Evolutionary conservation across 2,797 vertebrate species (phyloP).

Genomic region (Catostomus latipinnis): DNA sequence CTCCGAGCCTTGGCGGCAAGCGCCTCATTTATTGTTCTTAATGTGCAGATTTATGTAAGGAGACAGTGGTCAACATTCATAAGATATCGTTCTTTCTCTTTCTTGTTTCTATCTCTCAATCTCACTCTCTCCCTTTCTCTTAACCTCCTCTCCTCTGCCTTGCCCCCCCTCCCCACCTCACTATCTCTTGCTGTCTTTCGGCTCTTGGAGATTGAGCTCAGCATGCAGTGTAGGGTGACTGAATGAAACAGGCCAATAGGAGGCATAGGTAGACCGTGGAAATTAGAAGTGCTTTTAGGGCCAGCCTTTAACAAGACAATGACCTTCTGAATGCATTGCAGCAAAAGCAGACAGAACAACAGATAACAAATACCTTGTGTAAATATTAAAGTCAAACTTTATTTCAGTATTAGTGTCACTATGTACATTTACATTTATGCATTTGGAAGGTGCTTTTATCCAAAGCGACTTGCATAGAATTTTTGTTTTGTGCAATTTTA

Average conservation of each 20-base stretch:
- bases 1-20: conserved; percentile 70
- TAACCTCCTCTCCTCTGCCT: conserved; percentile 44
- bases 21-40: conserved; percentile 82
- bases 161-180: conserved; percentile 44
- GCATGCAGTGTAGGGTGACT: conserved; percentile 68
- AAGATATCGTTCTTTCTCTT: conserved; percentile 63
- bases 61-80: conserved; percentile 82
- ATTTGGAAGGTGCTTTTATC: not conserved
- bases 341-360: conserved; percentile 39
- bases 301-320: conserved; percentile 57
- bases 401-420: not conserved
- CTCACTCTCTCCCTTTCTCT: conserved; percentile 34
- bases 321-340: conserved; percentile 51
- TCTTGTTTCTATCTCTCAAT: not conserved
- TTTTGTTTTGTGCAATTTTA: too few species aligned
- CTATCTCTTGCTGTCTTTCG: conserved; percentile 50
- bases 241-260: conserved; percentile 83
- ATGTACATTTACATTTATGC: not conserved
- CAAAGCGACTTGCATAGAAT: not conserved
- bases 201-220: conserved; percentile 70
- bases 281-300: conserved; percentile 59
- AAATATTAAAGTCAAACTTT: not conserved
- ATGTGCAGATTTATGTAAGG: conserved; percentile 85
- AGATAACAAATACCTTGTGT: not conserved
- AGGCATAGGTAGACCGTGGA: conserved; percentile 88